Percentiles rank a stretch among this genome's conserved stretches.
phyloP scores from a whole-genome alignment of 1,140 invertebrate species.

The Magallana gigas region DNA sequence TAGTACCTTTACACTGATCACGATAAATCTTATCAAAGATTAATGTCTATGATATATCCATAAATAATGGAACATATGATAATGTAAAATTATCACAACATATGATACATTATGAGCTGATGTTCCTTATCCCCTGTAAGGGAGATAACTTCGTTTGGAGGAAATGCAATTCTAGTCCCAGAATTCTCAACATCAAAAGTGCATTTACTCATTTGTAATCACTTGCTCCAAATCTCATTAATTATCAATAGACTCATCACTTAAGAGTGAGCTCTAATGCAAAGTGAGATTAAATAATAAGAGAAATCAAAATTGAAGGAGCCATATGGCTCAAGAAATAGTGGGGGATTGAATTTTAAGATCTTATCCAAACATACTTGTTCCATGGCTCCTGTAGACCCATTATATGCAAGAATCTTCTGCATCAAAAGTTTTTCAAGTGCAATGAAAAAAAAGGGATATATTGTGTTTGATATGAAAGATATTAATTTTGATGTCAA shows the following conservation, averaged over 20 bases:
- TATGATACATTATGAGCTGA: not conserved
- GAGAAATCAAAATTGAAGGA: not conserved
- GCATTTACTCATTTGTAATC: conserved; percentile 31
- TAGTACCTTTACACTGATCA: not conserved
- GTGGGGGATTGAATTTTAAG: not conserved
- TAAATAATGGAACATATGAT: not conserved
- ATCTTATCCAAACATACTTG: conserved; percentile 19
- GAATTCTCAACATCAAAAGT: conserved; percentile 22
- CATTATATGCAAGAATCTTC: not conserved
- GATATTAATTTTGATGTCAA: conserved; percentile 35
- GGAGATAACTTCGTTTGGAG: not conserved
- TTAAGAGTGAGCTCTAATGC: not conserved
- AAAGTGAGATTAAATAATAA: conserved; percentile 20
- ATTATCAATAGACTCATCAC: conserved; percentile 23
- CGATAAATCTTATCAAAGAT: not conserved
- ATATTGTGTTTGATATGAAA: conserved; percentile 11
- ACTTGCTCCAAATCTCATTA: conserved; percentile 34
- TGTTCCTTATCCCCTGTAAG: not conserved
- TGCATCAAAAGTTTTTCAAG: conserved; percentile 19
- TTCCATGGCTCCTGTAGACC: not conserved
- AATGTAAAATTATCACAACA: conserved; percentile 17
- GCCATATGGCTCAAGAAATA: not conserved
- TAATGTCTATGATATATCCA: not conserved
- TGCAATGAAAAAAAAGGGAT: not conserved
- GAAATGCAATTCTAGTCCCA: not conserved